Percentiles rank a stretch among this genome's conserved stretches.
phyloP scores from a whole-genome alignment of 1,140 invertebrate genomes.

The Sycobia sp. region DNA sequence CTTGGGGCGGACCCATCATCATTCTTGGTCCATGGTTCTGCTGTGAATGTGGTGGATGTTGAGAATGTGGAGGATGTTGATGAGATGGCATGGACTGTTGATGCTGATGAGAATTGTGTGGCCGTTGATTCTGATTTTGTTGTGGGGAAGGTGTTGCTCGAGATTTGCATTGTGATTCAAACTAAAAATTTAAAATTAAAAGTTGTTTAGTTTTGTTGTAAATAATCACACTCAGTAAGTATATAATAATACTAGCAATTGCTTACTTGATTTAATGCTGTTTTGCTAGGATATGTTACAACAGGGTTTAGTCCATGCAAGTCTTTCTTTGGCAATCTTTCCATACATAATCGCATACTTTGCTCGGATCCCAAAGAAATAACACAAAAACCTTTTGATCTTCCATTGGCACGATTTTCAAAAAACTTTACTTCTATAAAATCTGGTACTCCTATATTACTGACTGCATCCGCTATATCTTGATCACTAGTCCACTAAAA shows the following conservation, averaged over 20 bases:
- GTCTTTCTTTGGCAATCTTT: conserved; percentile 91
- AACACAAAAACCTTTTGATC: conserved; percentile 97
- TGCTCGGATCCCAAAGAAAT: conserved; percentile 90
- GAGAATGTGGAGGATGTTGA: conserved; percentile 62
- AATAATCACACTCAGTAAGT: not conserved
- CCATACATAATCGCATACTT: conserved; percentile 88
- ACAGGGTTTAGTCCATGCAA: conserved; percentile 93
- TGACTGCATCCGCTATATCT: conserved; percentile 88
- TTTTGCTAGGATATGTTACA: conserved; percentile 94
- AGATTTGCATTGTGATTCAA: conserved; percentile 90
- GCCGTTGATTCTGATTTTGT: conserved; percentile 61
- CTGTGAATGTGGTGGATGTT: conserved; percentile 60
- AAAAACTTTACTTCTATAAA: conserved; percentile 99
- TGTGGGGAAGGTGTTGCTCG: conserved; percentile 75
- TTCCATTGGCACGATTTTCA: conserved; percentile 98
- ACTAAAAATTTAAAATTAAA: conserved; percentile 62
- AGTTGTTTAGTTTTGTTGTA: conserved; percentile 14
- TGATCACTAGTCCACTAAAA: conserved; percentile 96
- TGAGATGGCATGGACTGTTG: conserved; percentile 58
- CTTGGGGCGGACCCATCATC: conserved; percentile 72
- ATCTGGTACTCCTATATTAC: conserved; percentile 87
- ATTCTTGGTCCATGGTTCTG: conserved; percentile 69
- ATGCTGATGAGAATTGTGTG: conserved; percentile 62
- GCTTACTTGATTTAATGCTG: conserved; percentile 71
- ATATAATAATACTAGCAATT: not conserved